These are phyloP conservation scores for Lytechinus pictus DNA, from an alignment of 35 echinoderm and acorn worm genomes.

Conservation along the genomic window DNA sequence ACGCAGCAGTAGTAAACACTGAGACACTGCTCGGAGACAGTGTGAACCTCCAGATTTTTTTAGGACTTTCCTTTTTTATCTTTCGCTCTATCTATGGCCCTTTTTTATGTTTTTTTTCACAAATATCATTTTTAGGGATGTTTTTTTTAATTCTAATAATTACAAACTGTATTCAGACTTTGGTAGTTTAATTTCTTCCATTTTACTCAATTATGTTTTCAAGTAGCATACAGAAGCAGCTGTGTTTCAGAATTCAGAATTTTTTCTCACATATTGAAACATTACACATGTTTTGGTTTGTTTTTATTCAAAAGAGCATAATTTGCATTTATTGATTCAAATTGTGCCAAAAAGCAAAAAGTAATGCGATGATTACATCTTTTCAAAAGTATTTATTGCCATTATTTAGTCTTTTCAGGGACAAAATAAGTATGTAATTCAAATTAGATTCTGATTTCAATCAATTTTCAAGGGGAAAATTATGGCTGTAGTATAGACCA, in stretches of 20 bases:
- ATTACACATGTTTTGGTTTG: background rate
- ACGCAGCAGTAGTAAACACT: conserved; percentile 48
- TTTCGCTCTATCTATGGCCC: background rate
- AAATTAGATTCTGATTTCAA: background rate
- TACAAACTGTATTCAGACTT: background rate
- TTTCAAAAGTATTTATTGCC: background rate
- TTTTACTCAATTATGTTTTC: background rate
- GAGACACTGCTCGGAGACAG: background rate
- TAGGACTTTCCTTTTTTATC: background rate
- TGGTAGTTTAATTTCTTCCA: background rate
- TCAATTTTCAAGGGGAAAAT: background rate
- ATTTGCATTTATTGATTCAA: background rate
- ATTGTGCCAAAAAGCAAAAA: background rate
- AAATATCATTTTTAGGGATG: background rate
- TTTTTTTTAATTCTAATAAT: background rate
- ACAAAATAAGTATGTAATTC: too few relatives aligned
- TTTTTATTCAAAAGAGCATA: background rate
- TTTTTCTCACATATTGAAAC: background rate
- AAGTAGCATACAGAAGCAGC: background rate
- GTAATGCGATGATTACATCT: background rate
- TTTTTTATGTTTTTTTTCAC: background rate
- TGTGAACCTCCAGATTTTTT: background rate
- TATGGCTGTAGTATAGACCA: background rate
- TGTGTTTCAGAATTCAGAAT: background rate
- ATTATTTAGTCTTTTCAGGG: background rate